Base-by-base conservation (phyloP, 2,888 invertebrate species). In the Tiliacea aurago region DNA sequence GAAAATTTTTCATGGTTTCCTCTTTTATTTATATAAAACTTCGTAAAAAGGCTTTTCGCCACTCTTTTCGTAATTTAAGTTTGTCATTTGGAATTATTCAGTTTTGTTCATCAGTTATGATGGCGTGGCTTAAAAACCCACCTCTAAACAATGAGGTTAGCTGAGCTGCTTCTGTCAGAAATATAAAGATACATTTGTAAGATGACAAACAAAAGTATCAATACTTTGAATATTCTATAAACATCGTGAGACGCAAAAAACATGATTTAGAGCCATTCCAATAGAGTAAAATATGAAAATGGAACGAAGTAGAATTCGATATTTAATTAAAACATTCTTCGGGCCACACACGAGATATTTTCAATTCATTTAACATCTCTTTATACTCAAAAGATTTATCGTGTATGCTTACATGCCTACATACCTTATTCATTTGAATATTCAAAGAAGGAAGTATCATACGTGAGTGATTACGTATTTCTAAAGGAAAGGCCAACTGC, bases 1-100 rank as follows among this genome's bases (percentile, higher is more conserved):
- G 86, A 66, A 88, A 88, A 61, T 86, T 89, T 90, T 90, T 90
- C 84, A 89, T 91, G 90, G 88, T 90, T 89, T 87, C 79, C 80
- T 85, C 84, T 86, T 89, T 91, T 90, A 89, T 90, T 89, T 87
- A 79, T 75, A 80, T 77, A 76, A 75, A 87, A 86, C 77, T 84
- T 83, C 69, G 63, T 77, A 70, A 69, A 82, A 82, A 85, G 66
- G 75, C 76, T 86, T 84, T 79, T 66, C 72, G 68, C 64, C 58
- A 80, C 18, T 66, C 37, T 23, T 73, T 20, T 59, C 41, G 58
- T 59, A 47, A 70, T 76, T 67, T 41, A 64, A 43, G n/a, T 64
- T 72, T 51, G 33, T 69, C 41, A 11, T 69, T 71, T 55, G 11
- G 9, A 33, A 66, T 43, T 41, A 28, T 56, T 45, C 3, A 20